A percentile compares a stretch with the other conserved stretches of the same genome.
Evolutionary conservation across 2,888 invertebrate genomes (phyloP).

Genomic region (Ophioninae sp.): DNA sequence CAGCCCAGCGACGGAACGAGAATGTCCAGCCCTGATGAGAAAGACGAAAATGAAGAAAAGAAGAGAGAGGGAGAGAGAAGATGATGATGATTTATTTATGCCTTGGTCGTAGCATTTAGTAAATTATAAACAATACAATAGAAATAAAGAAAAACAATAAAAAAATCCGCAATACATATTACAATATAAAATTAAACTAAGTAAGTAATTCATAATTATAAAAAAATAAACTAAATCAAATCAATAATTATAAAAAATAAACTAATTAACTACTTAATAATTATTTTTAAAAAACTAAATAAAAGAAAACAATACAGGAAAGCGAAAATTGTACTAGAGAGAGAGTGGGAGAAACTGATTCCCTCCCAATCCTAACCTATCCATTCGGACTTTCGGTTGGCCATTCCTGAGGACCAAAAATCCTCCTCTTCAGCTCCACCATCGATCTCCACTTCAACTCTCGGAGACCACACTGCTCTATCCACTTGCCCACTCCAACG

Average conservation of each 20-base stretch:
- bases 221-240: too few relatives aligned
- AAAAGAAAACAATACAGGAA: too few relatives aligned
- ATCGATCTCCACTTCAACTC: constrained; percentile 45
- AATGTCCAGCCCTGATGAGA: constrained; percentile 26
- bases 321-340: not conserved
- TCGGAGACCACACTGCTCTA: constrained; percentile 58
- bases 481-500: constrained; percentile 1
- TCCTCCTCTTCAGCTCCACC: constrained; percentile 65
- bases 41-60: constrained; percentile 45
- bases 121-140: too few relatives aligned
- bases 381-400: constrained; percentile 66
- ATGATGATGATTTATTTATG: too few relatives aligned
- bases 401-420: constrained; percentile 78
- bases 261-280: too few relatives aligned
- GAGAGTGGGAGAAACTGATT: constrained; percentile 59
- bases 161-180: too few relatives aligned
- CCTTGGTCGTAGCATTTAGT: too few relatives aligned
- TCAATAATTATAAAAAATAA: too few relatives aligned
- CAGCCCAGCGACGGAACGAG: constrained; percentile 42
- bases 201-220: too few relatives aligned
- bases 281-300: too few relatives aligned
- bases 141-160: too few relatives aligned
- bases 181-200: too few relatives aligned
- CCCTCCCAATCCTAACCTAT: constrained; percentile 74
- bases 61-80: constrained; percentile 34